phyloP scores from a whole-genome alignment of 2,888 invertebrate genomes.

The Dryobotodes eremita region DNA sequence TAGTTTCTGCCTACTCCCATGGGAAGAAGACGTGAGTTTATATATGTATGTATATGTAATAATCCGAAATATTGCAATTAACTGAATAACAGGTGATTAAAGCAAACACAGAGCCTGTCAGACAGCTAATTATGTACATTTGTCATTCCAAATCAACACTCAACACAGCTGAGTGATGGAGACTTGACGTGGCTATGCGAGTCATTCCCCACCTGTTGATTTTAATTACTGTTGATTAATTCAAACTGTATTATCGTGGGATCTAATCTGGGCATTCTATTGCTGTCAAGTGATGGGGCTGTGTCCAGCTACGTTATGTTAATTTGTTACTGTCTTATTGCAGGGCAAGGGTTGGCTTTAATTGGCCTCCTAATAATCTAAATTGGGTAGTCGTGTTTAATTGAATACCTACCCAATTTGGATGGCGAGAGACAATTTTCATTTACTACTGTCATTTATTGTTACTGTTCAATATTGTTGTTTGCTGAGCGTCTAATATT shows the following conservation, averaged over 20 bases:
- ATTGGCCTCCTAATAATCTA: neutral
- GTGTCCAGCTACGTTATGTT: conserved; percentile 1
- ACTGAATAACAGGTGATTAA: conserved; percentile 44
- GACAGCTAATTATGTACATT: conserved; percentile 55
- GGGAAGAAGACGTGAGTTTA: too few species aligned
- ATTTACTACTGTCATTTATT: neutral
- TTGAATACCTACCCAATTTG: conserved; percentile 8
- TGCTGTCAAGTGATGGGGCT: conserved; percentile 18
- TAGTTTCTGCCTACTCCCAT: too few species aligned
- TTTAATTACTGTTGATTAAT: conserved; percentile 48
- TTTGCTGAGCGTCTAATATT: neutral
- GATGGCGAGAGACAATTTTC: neutral
- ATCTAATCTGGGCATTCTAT: conserved; percentile 30
- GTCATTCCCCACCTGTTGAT: conserved; percentile 52
- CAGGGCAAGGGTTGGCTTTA: neutral
- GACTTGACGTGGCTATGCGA: conserved; percentile 21
- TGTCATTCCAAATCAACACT: conserved; percentile 56
- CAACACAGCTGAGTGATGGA: conserved; percentile 1
- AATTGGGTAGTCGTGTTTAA: neutral
- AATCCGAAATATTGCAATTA: conserved; percentile 38
- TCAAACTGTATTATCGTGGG: conserved; percentile 28
- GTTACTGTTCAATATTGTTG: neutral
- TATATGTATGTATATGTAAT: neutral
- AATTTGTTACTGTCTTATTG: conserved; percentile 13
- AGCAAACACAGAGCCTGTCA: conserved; percentile 40